Conservation (phyloP, 1,140 invertebrate genomes). For the Orius laevigatus region DNA sequence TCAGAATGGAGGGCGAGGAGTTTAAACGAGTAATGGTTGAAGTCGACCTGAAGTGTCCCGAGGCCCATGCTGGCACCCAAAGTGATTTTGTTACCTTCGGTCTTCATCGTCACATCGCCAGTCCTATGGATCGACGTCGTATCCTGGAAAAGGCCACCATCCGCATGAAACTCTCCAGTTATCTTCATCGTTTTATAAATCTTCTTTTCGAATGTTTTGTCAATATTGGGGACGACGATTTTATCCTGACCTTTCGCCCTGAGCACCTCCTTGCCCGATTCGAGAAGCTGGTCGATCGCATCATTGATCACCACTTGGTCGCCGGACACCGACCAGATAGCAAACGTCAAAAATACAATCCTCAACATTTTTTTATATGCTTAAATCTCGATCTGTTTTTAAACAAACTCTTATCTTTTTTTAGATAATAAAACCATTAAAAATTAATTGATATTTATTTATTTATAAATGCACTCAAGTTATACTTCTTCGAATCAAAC, state of each 20-base stretch:
- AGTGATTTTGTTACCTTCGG: constrained; percentile 9
- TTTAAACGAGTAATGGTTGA: constrained; percentile 10
- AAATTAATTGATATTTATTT: too few species aligned
- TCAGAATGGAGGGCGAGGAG: constrained; percentile 6
- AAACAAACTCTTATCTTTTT: too few species aligned
- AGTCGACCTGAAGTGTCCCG: neutral
- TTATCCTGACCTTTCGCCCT: constrained; percentile 8
- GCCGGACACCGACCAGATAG: neutral
- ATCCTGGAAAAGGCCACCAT: constrained; percentile 8
- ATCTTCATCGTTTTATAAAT: constrained; percentile 4
- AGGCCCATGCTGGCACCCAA: constrained; percentile 7
- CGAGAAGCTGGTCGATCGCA: constrained; percentile 13
- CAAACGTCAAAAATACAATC: neutral
- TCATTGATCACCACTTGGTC: constrained; percentile 9
- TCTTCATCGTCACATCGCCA: constrained; percentile 13
- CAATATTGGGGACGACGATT: constrained; percentile 1
- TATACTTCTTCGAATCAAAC: too few species aligned
- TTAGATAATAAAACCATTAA: too few species aligned
- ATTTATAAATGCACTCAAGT: too few species aligned
- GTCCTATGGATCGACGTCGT: constrained; percentile 8
- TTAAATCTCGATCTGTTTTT: neutral
- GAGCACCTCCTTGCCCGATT: constrained; percentile 2
- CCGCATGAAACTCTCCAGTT: constrained; percentile 7
- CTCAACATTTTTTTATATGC: neutral
- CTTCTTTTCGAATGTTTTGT: constrained; percentile 12